A percentile compares a stretch with the other conserved stretches of the same genome.
These are phyloP conservation scores for Acronicta aceris DNA, from an alignment of 2,888 invertebrate species.

Conservation along the genomic window DNA sequence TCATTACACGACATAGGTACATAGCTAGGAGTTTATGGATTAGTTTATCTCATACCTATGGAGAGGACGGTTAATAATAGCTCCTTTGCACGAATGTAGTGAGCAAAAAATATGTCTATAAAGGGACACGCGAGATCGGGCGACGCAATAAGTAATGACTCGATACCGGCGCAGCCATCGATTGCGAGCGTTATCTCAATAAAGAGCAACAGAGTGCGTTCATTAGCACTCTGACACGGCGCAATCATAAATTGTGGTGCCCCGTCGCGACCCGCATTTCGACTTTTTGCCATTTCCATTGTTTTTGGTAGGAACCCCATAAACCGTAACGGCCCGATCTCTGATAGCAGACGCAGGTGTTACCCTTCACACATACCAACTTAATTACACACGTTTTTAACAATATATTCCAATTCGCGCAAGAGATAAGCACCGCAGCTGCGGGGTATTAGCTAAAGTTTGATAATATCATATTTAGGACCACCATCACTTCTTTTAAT, in stretches of 20 bases:
- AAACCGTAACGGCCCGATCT: conserved; percentile 85
- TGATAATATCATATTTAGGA: conserved; percentile 71
- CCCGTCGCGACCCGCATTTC: conserved; percentile 85
- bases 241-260: conserved; percentile 88
- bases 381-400: conserved; percentile 84
- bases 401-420: conserved; percentile 79
- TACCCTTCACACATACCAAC: conserved; percentile 83
- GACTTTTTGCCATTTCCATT: conserved; percentile 87
- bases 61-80: conserved; percentile 78
- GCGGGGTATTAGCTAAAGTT: conserved; percentile 73
- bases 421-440: conserved; percentile 80
- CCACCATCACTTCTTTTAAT: conserved; percentile 69
- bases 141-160: conserved; percentile 83
- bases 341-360: conserved; percentile 85
- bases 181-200: conserved; percentile 88
- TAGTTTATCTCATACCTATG: conserved; percentile 72
- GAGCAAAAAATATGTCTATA: conserved; percentile 76
- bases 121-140: conserved; percentile 83
- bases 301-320: conserved; percentile 84
- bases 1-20: conserved; percentile 66
- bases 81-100: conserved; percentile 76
- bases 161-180: conserved; percentile 74
- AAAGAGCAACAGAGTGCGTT: conserved; percentile 88
- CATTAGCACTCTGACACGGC: conserved; percentile 88
- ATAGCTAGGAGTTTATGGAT: conserved; percentile 72